These are phyloP conservation scores for Ceramica pisi DNA, from an alignment of 2,888 invertebrate species.

Conservation along the genomic window DNA sequence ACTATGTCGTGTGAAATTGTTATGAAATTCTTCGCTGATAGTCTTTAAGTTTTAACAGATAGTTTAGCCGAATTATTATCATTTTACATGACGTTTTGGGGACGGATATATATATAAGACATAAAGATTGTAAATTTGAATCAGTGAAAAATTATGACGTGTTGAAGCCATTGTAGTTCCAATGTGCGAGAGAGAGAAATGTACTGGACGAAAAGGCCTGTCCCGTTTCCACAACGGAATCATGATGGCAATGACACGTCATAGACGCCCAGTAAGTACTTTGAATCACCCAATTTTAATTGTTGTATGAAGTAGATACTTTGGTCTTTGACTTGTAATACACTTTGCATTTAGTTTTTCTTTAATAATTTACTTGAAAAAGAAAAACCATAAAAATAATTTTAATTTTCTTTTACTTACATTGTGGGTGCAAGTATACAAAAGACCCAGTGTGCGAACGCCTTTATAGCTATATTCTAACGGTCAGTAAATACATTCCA, in stretches of 20 bases:
- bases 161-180: not conserved
- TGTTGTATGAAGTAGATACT: not conserved
- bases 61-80: not conserved
- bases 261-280: not conserved
- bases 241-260: not conserved
- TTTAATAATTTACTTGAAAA: not conserved
- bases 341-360: constrained; percentile 35
- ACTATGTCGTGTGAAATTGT: constrained; percentile 13
- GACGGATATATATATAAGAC: not conserved
- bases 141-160: not conserved
- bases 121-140: not conserved
- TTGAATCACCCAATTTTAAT: not conserved
- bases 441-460: not conserved
- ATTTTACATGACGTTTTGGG: not conserved
- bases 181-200: not conserved
- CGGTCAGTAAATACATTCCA: constrained; percentile 49
- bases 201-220: not conserved
- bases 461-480: not conserved
- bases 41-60: not conserved
- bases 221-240: not conserved
- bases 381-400: not conserved
- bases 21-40: constrained; percentile 1
- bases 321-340: not conserved
- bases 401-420: not conserved
- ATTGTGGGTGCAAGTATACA: not conserved